phyloP scores from a whole-genome alignment of 2,888 invertebrate genomes.

The Chromoteleia sp. region DNA sequence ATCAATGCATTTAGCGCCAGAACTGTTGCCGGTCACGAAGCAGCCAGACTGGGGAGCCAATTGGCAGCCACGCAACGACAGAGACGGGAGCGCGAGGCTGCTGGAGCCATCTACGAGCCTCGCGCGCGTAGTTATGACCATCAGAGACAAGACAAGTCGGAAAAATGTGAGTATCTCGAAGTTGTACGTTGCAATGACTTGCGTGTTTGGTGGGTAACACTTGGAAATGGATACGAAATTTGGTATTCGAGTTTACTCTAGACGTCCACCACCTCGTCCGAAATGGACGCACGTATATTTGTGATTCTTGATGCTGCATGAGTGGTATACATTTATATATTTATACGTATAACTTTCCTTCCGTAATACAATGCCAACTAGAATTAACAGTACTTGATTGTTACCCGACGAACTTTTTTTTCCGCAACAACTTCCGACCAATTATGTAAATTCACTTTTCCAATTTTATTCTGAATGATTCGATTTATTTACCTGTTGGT shows the following conservation, averaged over 20 bases:
- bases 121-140: constrained; percentile 89
- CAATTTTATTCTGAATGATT: constrained; percentile 32
- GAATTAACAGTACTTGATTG: constrained; percentile 40
- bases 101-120: constrained; percentile 85
- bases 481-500: constrained; percentile 14
- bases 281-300: constrained; percentile 52
- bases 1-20: constrained; percentile 81
- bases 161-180: constrained; percentile 84
- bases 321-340: constrained; percentile 45
- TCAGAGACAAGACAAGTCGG: constrained; percentile 85
- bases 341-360: constrained; percentile 37
- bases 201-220: constrained; percentile 65
- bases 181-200: constrained; percentile 25
- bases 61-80: constrained; percentile 84
- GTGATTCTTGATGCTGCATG: constrained; percentile 65
- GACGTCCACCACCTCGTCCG: constrained; percentile 29
- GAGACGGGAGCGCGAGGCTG: constrained; percentile 79
- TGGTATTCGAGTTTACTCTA: constrained; percentile 36
- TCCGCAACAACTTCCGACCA: constrained; percentile 12
- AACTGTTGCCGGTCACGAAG: constrained; percentile 93
- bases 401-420: constrained; percentile 37
- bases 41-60: constrained; percentile 89
- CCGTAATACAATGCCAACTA: constrained; percentile 25
- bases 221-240: constrained; percentile 58
- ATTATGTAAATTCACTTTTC: constrained; percentile 28